Evolutionary conservation across 2,113 vertebrate genomes (phyloP).

Genomic region (Clarias magur): DNA sequence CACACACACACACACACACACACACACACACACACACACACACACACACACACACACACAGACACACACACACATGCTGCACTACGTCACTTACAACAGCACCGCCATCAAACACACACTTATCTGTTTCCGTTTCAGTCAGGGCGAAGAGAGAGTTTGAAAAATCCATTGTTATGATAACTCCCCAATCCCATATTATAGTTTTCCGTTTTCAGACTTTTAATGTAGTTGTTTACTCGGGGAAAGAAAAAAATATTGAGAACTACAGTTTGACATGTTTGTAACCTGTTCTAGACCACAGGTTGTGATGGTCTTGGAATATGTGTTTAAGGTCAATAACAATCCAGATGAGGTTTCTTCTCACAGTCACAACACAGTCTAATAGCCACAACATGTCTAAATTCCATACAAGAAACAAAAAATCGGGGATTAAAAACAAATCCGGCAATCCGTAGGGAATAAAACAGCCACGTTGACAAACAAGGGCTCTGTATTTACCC

Average conservation of each 20-base stretch:
- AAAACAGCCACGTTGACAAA: not conserved
- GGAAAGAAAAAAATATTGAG: not conserved
- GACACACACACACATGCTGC: not conserved
- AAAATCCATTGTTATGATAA: slow-evolving; percentile 50
- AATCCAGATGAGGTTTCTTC: not conserved
- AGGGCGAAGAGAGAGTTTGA: slow-evolving; percentile 42
- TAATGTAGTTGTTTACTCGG: not conserved
- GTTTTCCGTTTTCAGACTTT: not conserved
- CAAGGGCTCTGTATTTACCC: not conserved
- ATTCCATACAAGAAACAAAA: not conserved
- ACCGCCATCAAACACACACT: slow-evolving; percentile 26
- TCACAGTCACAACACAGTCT: not conserved
- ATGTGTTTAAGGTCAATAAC: not conserved
- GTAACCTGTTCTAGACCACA: not conserved
- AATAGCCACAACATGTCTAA: not conserved
- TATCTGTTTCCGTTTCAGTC: slow-evolving; percentile 32
- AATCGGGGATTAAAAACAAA: not conserved
- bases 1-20: too few relatives aligned
- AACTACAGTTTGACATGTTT: not conserved
- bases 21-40: too few relatives aligned
- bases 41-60: too few relatives aligned
- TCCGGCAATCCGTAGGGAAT: not conserved
- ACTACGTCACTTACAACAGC: slow-evolving; percentile 32
- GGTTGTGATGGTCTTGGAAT: not conserved
- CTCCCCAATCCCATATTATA: not conserved